Base-by-base conservation (phyloP, 2,888 invertebrate genomes). In the Dolichomitus sp. region DNA sequence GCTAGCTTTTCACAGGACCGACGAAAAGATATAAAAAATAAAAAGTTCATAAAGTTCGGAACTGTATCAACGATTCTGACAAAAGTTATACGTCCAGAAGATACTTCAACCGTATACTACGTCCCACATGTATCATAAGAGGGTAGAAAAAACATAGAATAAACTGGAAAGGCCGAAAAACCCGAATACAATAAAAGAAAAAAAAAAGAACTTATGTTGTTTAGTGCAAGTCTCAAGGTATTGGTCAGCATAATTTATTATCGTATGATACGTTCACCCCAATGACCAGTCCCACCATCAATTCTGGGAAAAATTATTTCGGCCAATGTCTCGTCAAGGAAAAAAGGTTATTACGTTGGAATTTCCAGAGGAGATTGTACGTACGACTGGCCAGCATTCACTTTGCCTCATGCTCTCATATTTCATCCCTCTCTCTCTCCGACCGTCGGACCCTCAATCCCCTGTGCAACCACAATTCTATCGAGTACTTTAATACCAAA, bases 401-500 rank as follows among this genome's bases (percentile, higher is more conserved):
- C 27, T 27, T 50, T 17, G 12, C 23, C 33, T 33, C n/a, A 30
- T 14, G 7, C 19, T 42, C n/a, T 75, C 42, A 65, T 75, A 75
- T 76, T 76, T 68, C 27, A 76, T 50, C 14, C 23, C 57, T 50
- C 59, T 37, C 11, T 19, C 30, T 3, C 11, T 11, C 19, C 23
- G 33, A n/a, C 33, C 17, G 9, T 6, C 54, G 4, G 3, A 19
- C 19, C 61, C 17, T 59, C n/a, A 37, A 59, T 57, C 17, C 5
- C 42, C 33, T 42, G 23, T 17, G 37, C 75, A 42, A 42, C 66
- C 69, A 9, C 69, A 40, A 77, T 77, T 77, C 76, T 37, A 77
- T 61, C 76, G 69, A 61, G 40, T 59, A 61, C 14, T 48, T 30
- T 57, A 69, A 77, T 77, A 59, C 40, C 40, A 37, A 50, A 59